These are phyloP conservation scores for Boulengeromyrus knoepffleri DNA, from an alignment of 2,113 vertebrate genomes.

Conservation along the genomic window DNA sequence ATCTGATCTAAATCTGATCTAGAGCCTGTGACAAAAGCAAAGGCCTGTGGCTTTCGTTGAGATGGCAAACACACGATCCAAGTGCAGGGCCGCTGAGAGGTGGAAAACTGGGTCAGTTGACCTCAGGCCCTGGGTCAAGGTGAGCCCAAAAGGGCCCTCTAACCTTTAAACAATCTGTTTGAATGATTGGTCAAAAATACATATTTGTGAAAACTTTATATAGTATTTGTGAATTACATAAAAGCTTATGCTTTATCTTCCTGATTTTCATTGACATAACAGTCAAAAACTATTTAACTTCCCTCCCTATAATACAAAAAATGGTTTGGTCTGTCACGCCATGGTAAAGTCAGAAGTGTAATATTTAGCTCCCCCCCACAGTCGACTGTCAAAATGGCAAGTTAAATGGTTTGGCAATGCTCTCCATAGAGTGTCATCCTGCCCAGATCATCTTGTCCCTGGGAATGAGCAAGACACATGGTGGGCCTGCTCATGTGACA, in stretches of 20 bases:
- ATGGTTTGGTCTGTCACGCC: background rate
- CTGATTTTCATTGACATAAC: background rate
- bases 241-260: background rate
- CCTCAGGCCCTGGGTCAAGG: background rate
- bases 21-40: background rate
- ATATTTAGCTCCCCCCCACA: background rate
- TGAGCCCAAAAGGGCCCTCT: background rate
- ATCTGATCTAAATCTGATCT: background rate
- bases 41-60: background rate
- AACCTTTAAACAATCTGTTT: background rate
- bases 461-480: background rate
- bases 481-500: background rate
- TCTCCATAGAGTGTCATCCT: background rate
- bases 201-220: background rate
- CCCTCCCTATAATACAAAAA: background rate
- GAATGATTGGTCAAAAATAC: background rate
- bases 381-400: background rate
- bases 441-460: background rate
- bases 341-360: background rate
- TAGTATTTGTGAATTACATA: background rate
- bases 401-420: background rate
- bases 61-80: background rate
- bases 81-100: background rate
- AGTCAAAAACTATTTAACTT: background rate
- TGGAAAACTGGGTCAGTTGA: background rate